Base-by-base conservation (phyloP, 2,797 vertebrate genomes). In the Sebastes ruberrimus region DNA sequence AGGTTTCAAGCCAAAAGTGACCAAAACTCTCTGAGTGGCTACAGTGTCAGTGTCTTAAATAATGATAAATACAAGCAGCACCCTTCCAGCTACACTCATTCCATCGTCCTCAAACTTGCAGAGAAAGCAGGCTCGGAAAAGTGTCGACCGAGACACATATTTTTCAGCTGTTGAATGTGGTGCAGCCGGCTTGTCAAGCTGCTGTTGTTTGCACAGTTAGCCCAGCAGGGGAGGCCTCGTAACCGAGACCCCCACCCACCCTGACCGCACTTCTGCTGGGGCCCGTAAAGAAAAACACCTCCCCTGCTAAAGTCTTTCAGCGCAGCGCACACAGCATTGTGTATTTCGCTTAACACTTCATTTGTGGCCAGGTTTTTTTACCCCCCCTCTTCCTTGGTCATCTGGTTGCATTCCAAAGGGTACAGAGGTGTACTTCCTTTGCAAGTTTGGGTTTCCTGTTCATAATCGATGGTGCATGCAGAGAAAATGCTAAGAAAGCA, bases 321-420 rank as follows among this genome's bases (percentile, higher is more conserved):
- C 85, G 5, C 86, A 52, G 63, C 74, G 84, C 87, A 91, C 88
- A 81, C 80, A 42, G 87, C 79, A 90, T 93, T 94, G 95, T 96
- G 95, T 95, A 93, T 95, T 95, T 96, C 91, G 65, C 86, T 93
- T 95, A 92, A 95, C 95, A 96, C 95, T 91, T 96, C 91, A 95
- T 96, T 96, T 94, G 90, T 74, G 22, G 85, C 77, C 28, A 10
- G 46, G 20, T 63, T 80, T 78, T 55, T 49, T 78, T 23, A 70
- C n/a, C 18, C 42, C 42, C 42, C 46, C 46, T 79, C 71, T 57
- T 78, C 42, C 82, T 60, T 63, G 82, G 84, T 94, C 93, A 92
- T 94, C 86, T 94, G 94, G 93, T 91, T 81, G 78, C 89, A 92
- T 93, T 95, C 93, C 93, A 89, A 30, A 78, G 78, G 49, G 74